These are phyloP conservation scores for Pitta sordida DNA, from an alignment of 2,113 vertebrate genomes.

Conservation along the genomic window DNA sequence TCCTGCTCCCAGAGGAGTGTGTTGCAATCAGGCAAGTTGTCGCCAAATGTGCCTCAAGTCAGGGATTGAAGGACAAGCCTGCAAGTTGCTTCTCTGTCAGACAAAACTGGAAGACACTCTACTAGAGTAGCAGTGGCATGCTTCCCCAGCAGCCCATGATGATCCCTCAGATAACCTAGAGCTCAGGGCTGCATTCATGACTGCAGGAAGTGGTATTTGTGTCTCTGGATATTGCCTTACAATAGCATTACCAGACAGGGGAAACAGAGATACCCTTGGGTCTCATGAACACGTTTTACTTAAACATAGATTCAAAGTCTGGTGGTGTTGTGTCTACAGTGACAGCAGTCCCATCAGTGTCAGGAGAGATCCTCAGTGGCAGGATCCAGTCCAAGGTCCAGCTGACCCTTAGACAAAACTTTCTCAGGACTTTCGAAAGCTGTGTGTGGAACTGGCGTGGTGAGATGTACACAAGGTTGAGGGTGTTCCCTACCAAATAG, in stretches of 20 bases:
- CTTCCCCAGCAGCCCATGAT: background rate
- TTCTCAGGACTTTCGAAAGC: background rate
- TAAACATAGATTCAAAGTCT: background rate
- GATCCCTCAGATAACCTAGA: background rate
- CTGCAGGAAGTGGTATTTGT: background rate
- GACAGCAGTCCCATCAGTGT: background rate
- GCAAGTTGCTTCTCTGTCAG: background rate
- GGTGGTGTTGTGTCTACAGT: background rate
- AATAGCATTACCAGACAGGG: background rate
- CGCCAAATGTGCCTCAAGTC: background rate
- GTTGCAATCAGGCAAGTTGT: background rate
- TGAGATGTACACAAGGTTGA: background rate
- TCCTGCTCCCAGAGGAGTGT: background rate
- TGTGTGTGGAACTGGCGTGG: accelerated
- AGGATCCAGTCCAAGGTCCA: background rate
- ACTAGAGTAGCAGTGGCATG: accelerated
- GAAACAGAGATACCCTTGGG: background rate
- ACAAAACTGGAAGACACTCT: background rate
- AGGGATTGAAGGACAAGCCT: background rate
- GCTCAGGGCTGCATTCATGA: background rate
- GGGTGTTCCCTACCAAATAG: background rate
- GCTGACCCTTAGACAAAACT: background rate
- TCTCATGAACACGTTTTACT: background rate
- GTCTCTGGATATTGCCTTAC: background rate
- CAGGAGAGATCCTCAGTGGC: background rate